Percentiles rank a stretch among this genome's conserved stretches.
phyloP scores from a whole-genome alignment of 2,888 invertebrate genomes.

The Merodon equestris region DNA sequence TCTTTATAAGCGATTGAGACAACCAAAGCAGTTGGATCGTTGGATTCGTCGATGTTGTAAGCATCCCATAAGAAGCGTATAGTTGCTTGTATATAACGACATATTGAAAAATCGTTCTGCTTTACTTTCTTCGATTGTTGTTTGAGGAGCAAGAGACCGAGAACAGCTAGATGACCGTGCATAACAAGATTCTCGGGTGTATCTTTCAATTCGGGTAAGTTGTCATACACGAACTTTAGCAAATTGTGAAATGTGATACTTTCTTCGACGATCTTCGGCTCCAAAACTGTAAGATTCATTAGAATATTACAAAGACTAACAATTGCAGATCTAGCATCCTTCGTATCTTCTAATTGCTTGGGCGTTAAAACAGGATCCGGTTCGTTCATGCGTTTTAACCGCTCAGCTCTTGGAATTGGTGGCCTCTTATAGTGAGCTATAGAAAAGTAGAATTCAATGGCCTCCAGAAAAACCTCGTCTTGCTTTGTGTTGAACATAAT shows the following conservation, averaged over 20 bases:
- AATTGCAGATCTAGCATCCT: constrained; percentile 90
- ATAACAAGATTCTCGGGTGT: constrained; percentile 90
- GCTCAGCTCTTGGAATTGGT: constrained; percentile 88
- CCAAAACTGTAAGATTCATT: constrained; percentile 94
- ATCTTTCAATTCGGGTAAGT: constrained; percentile 90
- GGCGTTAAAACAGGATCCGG: constrained; percentile 88
- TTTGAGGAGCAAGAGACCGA: constrained; percentile 90
- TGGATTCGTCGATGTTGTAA: constrained; percentile 92
- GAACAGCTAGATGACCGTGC: constrained; percentile 90
- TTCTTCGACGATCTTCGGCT: constrained; percentile 89
- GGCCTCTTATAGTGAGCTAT: constrained; percentile 92
- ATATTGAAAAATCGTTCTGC: constrained; percentile 93
- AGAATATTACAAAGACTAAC: constrained; percentile 94
- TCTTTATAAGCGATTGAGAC: constrained; percentile 92
- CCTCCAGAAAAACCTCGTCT: constrained; percentile 89
- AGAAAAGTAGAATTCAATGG: constrained; percentile 90
- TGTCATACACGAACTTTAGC: constrained; percentile 91
- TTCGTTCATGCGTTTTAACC: constrained; percentile 86
- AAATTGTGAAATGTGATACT: constrained; percentile 88
- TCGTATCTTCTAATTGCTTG: constrained; percentile 88
- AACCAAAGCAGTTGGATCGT: constrained; percentile 89
- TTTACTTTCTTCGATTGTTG: constrained; percentile 90
- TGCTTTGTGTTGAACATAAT: constrained; percentile 88
- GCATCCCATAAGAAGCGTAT: constrained; percentile 96
- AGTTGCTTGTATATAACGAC: constrained; percentile 92